Evolutionary conservation across 2,113 vertebrate genomes (phyloP), one percentile per base, ranked within the genome.

Genomic region (Meriones unguiculatus): DNA sequence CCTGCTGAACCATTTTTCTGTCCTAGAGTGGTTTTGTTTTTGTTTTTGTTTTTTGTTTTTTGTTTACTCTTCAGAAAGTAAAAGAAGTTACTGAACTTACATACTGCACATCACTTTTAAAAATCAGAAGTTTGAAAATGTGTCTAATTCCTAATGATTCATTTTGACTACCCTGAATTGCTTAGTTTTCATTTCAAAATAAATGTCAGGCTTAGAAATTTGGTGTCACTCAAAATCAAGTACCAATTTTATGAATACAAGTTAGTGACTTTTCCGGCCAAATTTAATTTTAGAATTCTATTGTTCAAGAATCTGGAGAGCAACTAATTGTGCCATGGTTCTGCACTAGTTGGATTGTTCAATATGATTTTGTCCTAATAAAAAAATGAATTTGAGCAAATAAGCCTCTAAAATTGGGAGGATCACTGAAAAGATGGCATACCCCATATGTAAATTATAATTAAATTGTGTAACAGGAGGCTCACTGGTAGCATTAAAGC

Each of bases 51-150:
- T 7, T 72, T 35, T 72, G 67, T 12, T 32, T 14, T 4, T 64
- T 76, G 28, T 64, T 64, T 89, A 2, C n/a, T 80, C 87, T 91
- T 41, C 35, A 72, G 62, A 30, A 65, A 96, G 72, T 57, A 9
- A 95, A 94, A 93, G 28, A 96, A 95, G 52, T 67, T 62, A 50
- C 14, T 80, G 69, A 75, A 75, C 24, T 85, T 90, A 52, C 93
- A 97, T 81, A 62, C 1, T 57, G 65, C 32, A 38, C 8, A 82
- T 95, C 72, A 88, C 28, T 91, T 94, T 96, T 85, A 95, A 93
- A 46, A 95, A 92, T 89, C 85, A 85, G 85, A 86, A 92, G 65
- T 97, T 96, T 97, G 75, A 95, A 97, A 98, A 97, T 95, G 57
- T 94, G 94, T 95, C 93, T 96, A n/a, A 90, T 92, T 96, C 64